Percentiles rank a stretch among this genome's conserved stretches.
Conservation (phyloP, 1,140 invertebrate genomes). For the Drosophila pseudoananassae region DNA sequence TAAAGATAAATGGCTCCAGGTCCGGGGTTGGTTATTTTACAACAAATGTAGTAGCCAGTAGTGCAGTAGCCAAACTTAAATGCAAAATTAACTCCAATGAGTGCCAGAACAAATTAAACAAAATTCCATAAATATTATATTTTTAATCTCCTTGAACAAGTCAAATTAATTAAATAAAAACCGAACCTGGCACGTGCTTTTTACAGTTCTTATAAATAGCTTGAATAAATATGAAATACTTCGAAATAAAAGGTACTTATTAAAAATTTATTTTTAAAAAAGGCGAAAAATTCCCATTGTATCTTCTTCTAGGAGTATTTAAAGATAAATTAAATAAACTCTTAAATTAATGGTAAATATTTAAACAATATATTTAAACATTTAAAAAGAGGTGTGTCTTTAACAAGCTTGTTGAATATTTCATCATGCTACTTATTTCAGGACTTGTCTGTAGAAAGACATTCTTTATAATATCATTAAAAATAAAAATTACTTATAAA, state of each 20-base stretch:
- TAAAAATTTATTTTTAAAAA: not conserved
- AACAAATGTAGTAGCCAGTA: not conserved
- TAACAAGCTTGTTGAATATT: too few relatives aligned
- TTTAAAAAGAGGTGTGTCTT: too few relatives aligned
- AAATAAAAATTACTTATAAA: not conserved
- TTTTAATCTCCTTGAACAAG: not conserved
- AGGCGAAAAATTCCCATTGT: not conserved
- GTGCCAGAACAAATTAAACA: not conserved
- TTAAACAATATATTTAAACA: slow-evolving; percentile 13
- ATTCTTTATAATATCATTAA: not conserved
- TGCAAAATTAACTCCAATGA: too few relatives aligned
- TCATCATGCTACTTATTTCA: not conserved
- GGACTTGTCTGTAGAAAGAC: not conserved
- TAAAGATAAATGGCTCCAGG: not conserved
- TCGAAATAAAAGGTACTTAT: not conserved
- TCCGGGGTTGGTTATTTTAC: not conserved
- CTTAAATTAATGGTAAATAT: not conserved
- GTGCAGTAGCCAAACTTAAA: not conserved
- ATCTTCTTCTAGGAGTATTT: not conserved
- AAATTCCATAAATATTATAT: not conserved
- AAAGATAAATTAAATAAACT: not conserved
- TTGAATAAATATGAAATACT: not conserved
- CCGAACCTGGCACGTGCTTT: not conserved
- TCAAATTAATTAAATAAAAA: not conserved
- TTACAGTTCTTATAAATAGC: not conserved